Evolutionary conservation across 53 echinoderm and acorn worm species (phyloP).

Genomic region (Hippasteria phrygiana): DNA sequence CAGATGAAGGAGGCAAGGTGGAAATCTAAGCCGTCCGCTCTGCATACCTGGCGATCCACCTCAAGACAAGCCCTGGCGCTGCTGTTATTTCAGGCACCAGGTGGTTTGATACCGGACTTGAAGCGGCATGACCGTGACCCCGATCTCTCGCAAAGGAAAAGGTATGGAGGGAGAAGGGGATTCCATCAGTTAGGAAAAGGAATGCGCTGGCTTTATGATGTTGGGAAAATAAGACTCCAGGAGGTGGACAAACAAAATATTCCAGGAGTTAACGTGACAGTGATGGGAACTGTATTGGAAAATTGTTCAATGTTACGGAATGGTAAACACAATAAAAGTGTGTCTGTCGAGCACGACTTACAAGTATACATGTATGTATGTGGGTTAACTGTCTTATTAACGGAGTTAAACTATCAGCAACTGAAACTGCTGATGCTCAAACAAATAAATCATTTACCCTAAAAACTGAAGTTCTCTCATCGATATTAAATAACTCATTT

Average conservation of each 20-base stretch:
- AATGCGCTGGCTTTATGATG: neutral
- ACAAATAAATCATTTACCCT: no score
- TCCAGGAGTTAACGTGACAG: constrained; percentile 18
- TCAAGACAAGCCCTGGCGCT: neutral
- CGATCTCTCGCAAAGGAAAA: neutral
- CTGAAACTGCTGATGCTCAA: no score
- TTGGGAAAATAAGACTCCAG: constrained; percentile 28
- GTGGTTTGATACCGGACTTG: constrained; percentile 24
- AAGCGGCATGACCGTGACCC: constrained; percentile 44
- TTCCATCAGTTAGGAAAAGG: constrained; percentile 4
- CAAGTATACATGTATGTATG: no score
- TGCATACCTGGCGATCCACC: constrained; percentile 39
- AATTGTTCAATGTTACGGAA: neutral
- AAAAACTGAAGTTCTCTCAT: no score
- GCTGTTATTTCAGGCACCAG: constrained; percentile 61
- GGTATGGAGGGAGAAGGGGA: neutral
- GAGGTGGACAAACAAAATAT: constrained; percentile 2
- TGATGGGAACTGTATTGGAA: neutral
- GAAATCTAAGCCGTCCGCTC: neutral
- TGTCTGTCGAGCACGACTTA: no score
- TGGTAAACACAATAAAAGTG: no score
- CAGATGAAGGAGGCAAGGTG: constrained; percentile 37
- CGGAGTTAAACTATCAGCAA: no score
- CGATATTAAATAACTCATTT: no score
- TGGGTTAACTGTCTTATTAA: no score